Conservation (phyloP, 2,888 invertebrate species). For the Megalurothrips usitatus region DNA sequence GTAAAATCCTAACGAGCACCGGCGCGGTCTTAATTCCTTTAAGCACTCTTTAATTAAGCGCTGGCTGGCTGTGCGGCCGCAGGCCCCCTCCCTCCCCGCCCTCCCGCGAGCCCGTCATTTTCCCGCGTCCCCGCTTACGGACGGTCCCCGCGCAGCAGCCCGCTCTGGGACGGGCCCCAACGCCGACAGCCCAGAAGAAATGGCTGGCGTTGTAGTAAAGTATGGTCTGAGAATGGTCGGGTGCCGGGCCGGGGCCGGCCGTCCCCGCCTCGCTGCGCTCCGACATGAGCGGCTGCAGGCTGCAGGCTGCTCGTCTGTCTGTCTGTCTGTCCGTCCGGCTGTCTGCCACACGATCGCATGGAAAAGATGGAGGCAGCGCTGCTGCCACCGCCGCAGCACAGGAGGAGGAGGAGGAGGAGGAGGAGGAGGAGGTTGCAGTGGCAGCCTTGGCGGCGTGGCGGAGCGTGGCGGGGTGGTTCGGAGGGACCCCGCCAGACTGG, state of each 20-base stretch:
- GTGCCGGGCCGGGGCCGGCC: not conserved
- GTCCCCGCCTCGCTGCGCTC: not conserved
- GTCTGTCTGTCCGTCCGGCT: not conserved
- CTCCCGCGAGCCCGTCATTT: not conserved
- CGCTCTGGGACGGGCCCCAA: not conserved
- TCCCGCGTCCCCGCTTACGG: not conserved
- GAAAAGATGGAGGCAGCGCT: constrained; percentile 39
- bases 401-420: too few species aligned
- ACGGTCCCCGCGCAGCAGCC: not conserved
- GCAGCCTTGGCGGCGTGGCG: too few species aligned
- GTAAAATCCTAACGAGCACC: not conserved
- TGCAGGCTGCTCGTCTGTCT: not conserved
- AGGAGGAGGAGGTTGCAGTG: too few species aligned
- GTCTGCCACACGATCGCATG: constrained; percentile 35
- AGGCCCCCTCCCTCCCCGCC: not conserved
- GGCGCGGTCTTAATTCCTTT: not conserved
- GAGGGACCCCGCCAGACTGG: too few species aligned
- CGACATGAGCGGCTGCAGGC: not conserved
- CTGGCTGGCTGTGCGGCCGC: not conserved
- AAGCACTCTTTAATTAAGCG: not conserved
- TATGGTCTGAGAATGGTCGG: constrained; percentile 17
- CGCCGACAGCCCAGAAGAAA: constrained; percentile 12
- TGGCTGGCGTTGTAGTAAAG: not conserved
- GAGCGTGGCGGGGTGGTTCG: too few species aligned
- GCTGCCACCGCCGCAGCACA: constrained; percentile 8